Percentiles rank a stretch among this genome's conserved stretches.
Conservation (phyloP, 37 sponge, comb jelly and placozoan species). For the Chondrosia reniformis region DNA sequence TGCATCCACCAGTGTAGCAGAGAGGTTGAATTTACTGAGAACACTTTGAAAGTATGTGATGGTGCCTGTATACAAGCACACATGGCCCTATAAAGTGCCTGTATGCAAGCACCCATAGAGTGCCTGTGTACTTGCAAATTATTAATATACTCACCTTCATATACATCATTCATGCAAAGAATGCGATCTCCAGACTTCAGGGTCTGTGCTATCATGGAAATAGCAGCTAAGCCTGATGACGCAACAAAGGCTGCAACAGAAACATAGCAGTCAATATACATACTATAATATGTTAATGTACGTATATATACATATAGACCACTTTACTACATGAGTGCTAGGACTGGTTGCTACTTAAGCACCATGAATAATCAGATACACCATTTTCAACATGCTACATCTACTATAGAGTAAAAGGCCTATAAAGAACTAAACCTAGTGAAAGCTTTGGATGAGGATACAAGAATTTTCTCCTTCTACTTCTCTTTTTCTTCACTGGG, state of each 20-base stretch:
- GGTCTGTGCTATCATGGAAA: conserved; percentile 46
- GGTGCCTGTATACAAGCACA: conserved; percentile 56
- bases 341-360: too few species aligned
- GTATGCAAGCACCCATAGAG: background rate
- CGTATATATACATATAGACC: too few species aligned
- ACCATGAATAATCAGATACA: too few species aligned
- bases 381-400: too few species aligned
- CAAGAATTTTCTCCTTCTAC: too few species aligned
- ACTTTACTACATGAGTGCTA: too few species aligned
- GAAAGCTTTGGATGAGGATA: too few species aligned
- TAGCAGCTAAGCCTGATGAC: conserved; percentile 86
- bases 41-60: conserved; percentile 76
- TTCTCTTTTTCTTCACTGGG: too few species aligned
- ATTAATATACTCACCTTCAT: conserved; percentile 76
- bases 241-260: conserved; percentile 52
- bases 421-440: too few species aligned
- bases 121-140: background rate
- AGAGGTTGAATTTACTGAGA: conserved; percentile 62
- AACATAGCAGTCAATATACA: too few species aligned
- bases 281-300: too few species aligned
- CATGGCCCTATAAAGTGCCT: background rate
- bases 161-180: conserved; percentile 77
- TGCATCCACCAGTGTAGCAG: conserved; percentile 67
- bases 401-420: too few species aligned
- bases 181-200: conserved; percentile 89